Base-by-base conservation (phyloP, 2,797 vertebrate species). In the Trichosurus vulpecula region DNA sequence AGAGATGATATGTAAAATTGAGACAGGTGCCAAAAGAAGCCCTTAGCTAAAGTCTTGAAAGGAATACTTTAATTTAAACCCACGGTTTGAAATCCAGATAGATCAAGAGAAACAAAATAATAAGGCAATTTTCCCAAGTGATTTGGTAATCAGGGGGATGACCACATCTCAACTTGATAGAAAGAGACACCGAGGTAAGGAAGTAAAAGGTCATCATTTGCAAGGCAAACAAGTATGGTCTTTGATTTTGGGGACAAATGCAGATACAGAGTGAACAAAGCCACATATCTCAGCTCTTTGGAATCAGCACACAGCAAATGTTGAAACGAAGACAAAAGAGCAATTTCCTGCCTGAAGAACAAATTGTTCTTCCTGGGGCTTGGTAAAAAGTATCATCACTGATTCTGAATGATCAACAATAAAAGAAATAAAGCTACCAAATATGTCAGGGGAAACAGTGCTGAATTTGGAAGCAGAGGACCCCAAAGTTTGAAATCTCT, bases 271-370 rank as follows among this genome's bases (percentile, higher is more conserved):
- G 55, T 3, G 66, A 93, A 52, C 52, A 94, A 90, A 95, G 57
- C 51, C 41, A 0, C 0, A 14, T 35, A 94, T 12, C 14, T 47
- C n/a, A 13, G 90, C 95, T 97, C 56, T 66, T 27, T 6, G 0
- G 47, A 95, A 87, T 93, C 94, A 0, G 22, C 0, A 13, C 81
- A 96, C 87, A 96, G 96, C 87, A 52, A 74, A 8, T 61, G 91
- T 0, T 52, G 95, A 58, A 95, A 97, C 51, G 51, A 95, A 89
- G 4, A 81, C 52, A 94, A 93, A 93, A 54, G 52, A 66, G 61
- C 92, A 29, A 74, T 93, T 98, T 98, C 97, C 97, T 97, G 96
- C n/a, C 96, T 90, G 93, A 97, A 98, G 98, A 97, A 98, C 96
- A 97, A 97, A 90, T 9, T 97, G 98, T 97, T 98, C 96, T 92